Evolutionary conservation across 2,113 vertebrate genomes (phyloP), one percentile per base, ranked within the genome.

Genomic region (Cromileptes altivelis): DNA sequence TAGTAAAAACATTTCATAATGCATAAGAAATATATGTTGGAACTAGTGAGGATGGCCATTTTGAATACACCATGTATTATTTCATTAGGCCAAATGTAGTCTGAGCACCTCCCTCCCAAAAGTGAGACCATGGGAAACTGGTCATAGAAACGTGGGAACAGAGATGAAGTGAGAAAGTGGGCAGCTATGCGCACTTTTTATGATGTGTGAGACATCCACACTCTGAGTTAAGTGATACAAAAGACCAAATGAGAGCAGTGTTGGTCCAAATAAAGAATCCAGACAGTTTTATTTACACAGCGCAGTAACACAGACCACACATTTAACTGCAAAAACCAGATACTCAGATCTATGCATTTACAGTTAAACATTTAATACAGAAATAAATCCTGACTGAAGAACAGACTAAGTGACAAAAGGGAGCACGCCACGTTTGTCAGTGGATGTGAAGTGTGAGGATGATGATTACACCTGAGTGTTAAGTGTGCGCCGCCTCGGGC

Each of bases 81-180:
- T 42, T 19, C 2, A 80, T 85, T 40, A 61, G 49, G n/a, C 53
- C 40, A n/a, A 56, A 75, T 58, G 52, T 4, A 5, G 21, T 21
- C 0, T 37, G 5, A 40, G 4, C 40, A 5, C 65, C 14, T 2
- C 58, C 47, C 42, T 85, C 18, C 30, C 15, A n/a, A 52, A 87
- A 70, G 88, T 91, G 91, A 89, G 85, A 64, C 70, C 21, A 27
- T 92, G 94, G 92, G 91, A 93, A 94, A 50, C 6, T 0, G 14
- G 0, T 23, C n/a, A 62, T 27, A 23, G 78, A 81, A 80, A 89
- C 89, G 88, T 94, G 94, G 91, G 91, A 94, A 94, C 85, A 52
- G 81, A 82, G 13, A 13, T 52, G 62, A 92, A 87, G 94, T 94
- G 94, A 93, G 88, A 92, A 92, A 86, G 27, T 18, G 82, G 65